A percentile compares a stretch with the other conserved stretches of the same genome.
Conservation (phyloP, 1,140 invertebrate species). For the Thrips palmi region DNA sequence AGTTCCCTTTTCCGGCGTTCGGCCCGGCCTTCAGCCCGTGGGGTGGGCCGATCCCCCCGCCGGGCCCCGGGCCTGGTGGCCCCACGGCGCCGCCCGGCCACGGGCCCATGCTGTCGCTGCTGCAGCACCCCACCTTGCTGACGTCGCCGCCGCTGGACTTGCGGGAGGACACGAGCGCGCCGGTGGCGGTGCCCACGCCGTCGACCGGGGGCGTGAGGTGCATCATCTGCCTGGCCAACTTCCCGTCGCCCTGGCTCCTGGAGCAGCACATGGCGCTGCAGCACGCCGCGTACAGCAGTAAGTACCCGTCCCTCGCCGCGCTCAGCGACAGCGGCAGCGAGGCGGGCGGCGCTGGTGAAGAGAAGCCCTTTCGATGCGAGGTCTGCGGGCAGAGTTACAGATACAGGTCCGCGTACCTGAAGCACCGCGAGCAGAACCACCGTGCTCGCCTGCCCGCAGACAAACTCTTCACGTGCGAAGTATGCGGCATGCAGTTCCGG, state of each 20-base stretch:
- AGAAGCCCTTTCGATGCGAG: constrained; percentile 80
- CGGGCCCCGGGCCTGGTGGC: constrained; percentile 20
- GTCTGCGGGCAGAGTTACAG: constrained; percentile 79
- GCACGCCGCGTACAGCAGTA: constrained; percentile 31
- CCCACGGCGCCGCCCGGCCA: constrained; percentile 18
- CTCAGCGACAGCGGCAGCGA: constrained; percentile 9
- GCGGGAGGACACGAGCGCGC: too few species aligned
- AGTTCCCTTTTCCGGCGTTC: constrained; percentile 22
- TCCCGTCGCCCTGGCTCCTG: constrained; percentile 61
- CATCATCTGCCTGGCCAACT: constrained; percentile 59
- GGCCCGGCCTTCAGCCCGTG: constrained; percentile 24
- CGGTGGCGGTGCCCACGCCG: too few species aligned
- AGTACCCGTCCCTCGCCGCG: constrained; percentile 20
- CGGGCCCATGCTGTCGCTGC: constrained; percentile 13
- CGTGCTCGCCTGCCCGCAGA: constrained; percentile 65
- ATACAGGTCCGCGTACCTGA: constrained; percentile 71
- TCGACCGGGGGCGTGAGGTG: constrained; percentile 29
- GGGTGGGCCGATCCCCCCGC: constrained; percentile 21
- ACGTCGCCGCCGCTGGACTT: constrained; percentile 7
- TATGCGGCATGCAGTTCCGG: constrained; percentile 75
- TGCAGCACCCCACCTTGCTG: constrained; percentile 11
- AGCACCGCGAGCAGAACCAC: constrained; percentile 76
- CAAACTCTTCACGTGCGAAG: constrained; percentile 74
- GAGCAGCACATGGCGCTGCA: constrained; percentile 63
- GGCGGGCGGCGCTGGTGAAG: constrained; percentile 27